Evolutionary conservation across 1,140 invertebrate genomes (phyloP).

Genomic region (Drosophila sechellia): DNA sequence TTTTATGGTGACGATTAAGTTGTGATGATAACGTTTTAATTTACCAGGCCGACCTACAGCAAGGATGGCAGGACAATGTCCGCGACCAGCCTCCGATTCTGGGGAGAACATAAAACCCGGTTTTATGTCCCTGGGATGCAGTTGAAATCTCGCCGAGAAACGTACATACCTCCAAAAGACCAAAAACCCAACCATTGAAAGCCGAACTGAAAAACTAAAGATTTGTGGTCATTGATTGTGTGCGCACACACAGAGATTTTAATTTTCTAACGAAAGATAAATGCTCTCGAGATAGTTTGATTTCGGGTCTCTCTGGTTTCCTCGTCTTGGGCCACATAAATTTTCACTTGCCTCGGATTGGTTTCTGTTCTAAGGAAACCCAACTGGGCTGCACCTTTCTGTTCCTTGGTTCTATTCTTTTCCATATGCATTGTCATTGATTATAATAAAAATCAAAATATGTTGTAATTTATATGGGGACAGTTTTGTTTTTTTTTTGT

Average conservation of each 20-base stretch:
- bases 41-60: conserved; percentile 67
- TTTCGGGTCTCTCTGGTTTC: conserved; percentile 40
- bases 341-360: conserved; percentile 63
- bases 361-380: conserved; percentile 55
- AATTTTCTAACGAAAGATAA: conserved; percentile 82
- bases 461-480: conserved; percentile 68
- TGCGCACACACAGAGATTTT: conserved; percentile 72
- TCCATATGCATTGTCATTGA: conserved; percentile 52
- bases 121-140: conserved; percentile 52
- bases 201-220: conserved; percentile 48
- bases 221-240: conserved; percentile 80
- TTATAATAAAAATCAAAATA: conserved; percentile 77
- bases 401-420: conserved; percentile 21
- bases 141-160: conserved; percentile 21
- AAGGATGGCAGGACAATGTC: conserved; percentile 55
- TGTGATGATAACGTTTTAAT: conserved; percentile 80
- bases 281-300: conserved; percentile 53
- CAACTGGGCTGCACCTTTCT: conserved; percentile 62
- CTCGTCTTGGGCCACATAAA: conserved; percentile 49
- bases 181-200: conserved; percentile 15
- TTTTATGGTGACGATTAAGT: conserved; percentile 76
- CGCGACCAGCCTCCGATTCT: conserved; percentile 34
- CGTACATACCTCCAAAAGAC: conserved; percentile 3
- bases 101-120: conserved; percentile 62
- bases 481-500: conserved; percentile 19